Evolutionary conservation across 2,888 invertebrate genomes (phyloP), one percentile per base, ranked within the genome.

Genomic region (Conus canariensis): DNA sequence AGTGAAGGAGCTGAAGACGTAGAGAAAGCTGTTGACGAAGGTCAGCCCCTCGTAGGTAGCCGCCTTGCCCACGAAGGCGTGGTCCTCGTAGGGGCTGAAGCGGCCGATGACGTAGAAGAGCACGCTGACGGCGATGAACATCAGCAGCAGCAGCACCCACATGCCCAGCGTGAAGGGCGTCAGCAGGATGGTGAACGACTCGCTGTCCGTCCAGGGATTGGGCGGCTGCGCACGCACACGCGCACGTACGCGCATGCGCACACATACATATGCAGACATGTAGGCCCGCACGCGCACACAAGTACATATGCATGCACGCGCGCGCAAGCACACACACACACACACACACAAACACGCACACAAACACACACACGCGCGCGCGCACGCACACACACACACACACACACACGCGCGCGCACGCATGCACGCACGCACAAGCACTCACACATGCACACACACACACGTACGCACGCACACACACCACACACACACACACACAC

Each of bases 21-120:
- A 93, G n/a, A 92, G 90, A 16, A 93, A 90, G 70, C 92, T 93
- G 89, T 93, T 93, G 19, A 88, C 8, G 14, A 93, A 59, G 16
- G 91, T 93, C 25, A 93, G 87, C 1, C 93, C 92, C 82, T 92
- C 92, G 10, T 90, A 90, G 3, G 92, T 92, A 22, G 91, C 90
- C 16, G 90, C 70, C 82, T 92, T 91, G 74, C 91, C 93, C 30
- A 92, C 90, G 82, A 92, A 91, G 19, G 90, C 90, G 45, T 90
- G 77, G 87, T 92, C 91, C 85, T 93, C 93, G 58, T 91, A 91
- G 1, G 93, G 93, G 77, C 77, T 93, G 90, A 91, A 92, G 77
- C 93, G 90, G 74, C 77, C 92, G 25, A 93, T 92, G 22, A 91
- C 80, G 45, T 90, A 80, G 88, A 93, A 91, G 45, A 88, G 80